A percentile compares a stretch with the other conserved stretches of the same genome.
Evolutionary conservation across 1,140 invertebrate genomes (phyloP).

Genomic region (Solen grandis): DNA sequence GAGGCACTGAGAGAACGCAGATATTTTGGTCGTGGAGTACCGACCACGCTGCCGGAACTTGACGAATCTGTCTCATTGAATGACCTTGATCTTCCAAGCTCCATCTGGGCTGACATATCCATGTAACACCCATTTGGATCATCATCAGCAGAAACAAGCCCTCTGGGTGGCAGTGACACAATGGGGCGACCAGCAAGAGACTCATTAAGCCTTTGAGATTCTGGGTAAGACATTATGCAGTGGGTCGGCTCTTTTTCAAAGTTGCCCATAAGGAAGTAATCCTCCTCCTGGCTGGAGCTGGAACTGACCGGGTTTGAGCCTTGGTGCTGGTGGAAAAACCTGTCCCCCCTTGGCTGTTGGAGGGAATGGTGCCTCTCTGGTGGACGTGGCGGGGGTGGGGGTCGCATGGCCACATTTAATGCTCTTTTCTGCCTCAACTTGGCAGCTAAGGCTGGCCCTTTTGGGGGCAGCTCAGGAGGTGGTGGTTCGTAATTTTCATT

Average conservation of each 20-base stretch:
- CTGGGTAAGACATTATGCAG: constrained; percentile 36
- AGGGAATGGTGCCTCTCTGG: constrained; percentile 56
- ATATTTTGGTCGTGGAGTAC: constrained; percentile 49
- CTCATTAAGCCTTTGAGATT: constrained; percentile 36
- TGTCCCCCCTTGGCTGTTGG: constrained; percentile 12
- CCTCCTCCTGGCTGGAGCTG: constrained; percentile 55
- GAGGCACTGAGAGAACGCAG: constrained; percentile 61
- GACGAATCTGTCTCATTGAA: neutral
- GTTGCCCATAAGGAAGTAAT: constrained; percentile 73
- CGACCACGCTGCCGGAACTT: neutral
- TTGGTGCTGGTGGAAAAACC: constrained; percentile 12
- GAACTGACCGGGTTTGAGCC: constrained; percentile 24
- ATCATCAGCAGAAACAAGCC: constrained; percentile 7
- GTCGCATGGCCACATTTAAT: constrained; percentile 20
- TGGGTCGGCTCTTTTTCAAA: constrained; percentile 62
- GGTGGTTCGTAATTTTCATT: constrained; percentile 64
- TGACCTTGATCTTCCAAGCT: constrained; percentile 29
- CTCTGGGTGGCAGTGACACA: constrained; percentile 30
- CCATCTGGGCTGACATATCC: constrained; percentile 66
- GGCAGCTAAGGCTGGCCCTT: constrained; percentile 70
- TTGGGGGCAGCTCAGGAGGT: constrained; percentile 75
- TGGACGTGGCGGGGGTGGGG: constrained; percentile 63
- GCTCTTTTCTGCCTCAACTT: constrained; percentile 38
- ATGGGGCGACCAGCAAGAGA: constrained; percentile 26
- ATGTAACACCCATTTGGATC: constrained; percentile 61